Base-by-base conservation (phyloP, 2,888 invertebrate genomes). In the Caenorhabditis sp. region DNA sequence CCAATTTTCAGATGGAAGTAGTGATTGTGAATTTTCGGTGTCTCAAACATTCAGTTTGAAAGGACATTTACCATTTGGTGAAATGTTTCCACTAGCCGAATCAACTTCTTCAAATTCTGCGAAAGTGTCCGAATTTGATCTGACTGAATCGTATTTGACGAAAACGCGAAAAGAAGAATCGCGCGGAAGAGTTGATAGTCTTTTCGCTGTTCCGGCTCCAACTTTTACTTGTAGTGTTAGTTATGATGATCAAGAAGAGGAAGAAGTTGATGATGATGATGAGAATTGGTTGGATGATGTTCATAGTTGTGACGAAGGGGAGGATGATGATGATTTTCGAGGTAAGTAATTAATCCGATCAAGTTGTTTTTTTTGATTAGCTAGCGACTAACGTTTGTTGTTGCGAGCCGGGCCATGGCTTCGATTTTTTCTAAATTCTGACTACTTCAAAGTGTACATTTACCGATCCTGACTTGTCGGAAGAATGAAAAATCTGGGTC, bases 181-280 rank as follows among this genome's bases (percentile, higher is more conserved):
- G 5, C 67, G 85, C 10, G 82, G 81, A 23, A 66, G 85, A 5
- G 82, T 84, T 51, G 66, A 81, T 23, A 74, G 78, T 57, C 54
- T 77, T 2, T 79, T 84, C 53, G 82, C 81, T 17, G 73, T 77
- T 8, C 79, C 77, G 0, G 74, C 85, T 1, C 85, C 85, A 1
- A 81, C 83, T 1, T 86, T 86, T 75, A 84, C 85, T 24, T 84
- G 86, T 23, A 85, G 85, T 24, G 82, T 86, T 14, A 78, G 79
- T 17, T 84, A 83, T 60, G 86, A 86, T 67, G 84, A 84, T 3
- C 77, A 76, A 73, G 31, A 62, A n/a, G 71, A 71, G 0, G 70
- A 70, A 12, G 69, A 69, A 19, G 54, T 23, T 55, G 49, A 65
- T 21, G 63, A 69, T 36, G 72, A 69, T 23, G 59, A 49, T 49